Conservation (phyloP, 2,113 vertebrate genomes). For the Dipodomys stephensi region DNA sequence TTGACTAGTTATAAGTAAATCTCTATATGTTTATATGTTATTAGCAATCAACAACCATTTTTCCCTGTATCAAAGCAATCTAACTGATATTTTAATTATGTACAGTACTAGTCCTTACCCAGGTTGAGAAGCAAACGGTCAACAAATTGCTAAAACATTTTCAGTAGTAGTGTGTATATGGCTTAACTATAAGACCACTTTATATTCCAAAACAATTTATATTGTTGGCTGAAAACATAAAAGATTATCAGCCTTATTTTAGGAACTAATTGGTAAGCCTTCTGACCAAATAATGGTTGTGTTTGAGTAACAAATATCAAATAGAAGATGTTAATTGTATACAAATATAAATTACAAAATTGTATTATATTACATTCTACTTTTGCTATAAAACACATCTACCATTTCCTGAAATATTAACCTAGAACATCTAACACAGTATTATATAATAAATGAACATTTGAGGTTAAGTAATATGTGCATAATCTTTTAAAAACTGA, state of each 20-base stretch:
- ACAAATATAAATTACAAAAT: neutral
- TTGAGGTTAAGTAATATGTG: neutral
- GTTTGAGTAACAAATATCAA: constrained; percentile 24
- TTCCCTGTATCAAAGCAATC: constrained; percentile 25
- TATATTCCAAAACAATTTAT: neutral
- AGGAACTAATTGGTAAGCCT: neutral
- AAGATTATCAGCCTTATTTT: constrained; percentile 37
- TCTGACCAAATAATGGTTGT: neutral
- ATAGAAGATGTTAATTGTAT: neutral
- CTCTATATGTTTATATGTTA: constrained; percentile 1
- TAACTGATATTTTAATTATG: constrained; percentile 8
- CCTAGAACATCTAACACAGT: neutral
- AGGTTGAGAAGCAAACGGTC: constrained; percentile 19
- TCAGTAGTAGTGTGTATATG: neutral
- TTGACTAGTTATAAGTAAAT: neutral
- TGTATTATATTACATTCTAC: neutral
- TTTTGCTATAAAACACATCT: neutral
- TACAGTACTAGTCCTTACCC: neutral
- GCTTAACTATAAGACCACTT: neutral
- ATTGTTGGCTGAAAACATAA: neutral
- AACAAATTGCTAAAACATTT: neutral
- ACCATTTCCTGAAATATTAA: neutral
- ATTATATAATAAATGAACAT: constrained; percentile 28
- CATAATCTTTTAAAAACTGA: constrained; percentile 1
- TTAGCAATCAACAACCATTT: neutral